phyloP scores from a whole-genome alignment of 2,113 vertebrate species.

The Pomatorhinus ruficollis region DNA sequence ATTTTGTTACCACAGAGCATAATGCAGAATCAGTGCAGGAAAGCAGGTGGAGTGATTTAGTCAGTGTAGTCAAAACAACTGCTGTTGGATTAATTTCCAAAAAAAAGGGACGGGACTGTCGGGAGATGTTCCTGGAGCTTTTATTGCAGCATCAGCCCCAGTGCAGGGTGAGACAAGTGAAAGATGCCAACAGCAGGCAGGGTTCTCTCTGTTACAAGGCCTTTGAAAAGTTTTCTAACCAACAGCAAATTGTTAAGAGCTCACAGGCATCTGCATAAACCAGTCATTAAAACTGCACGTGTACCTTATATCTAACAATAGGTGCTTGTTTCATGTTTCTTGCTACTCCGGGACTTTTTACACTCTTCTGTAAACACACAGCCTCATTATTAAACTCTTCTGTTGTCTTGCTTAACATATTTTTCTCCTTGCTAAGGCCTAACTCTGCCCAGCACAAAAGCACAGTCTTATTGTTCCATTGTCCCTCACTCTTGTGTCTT shows the following conservation, averaged over 20 bases:
- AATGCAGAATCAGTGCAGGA: not conserved
- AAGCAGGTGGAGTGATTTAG: not conserved
- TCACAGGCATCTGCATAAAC: not conserved
- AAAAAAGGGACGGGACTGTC: too few relatives aligned
- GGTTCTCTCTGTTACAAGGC: not conserved
- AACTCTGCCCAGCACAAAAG: not conserved
- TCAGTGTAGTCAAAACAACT: fast-evolving
- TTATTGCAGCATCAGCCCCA: too few relatives aligned
- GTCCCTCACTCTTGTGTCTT: not conserved
- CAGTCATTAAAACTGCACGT: not conserved
- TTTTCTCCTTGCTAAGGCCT: too few relatives aligned
- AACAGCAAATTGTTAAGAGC: too few relatives aligned
- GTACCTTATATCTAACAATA: not conserved
- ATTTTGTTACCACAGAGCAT: not conserved
- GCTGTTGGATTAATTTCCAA: not conserved
- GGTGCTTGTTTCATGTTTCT: not conserved
- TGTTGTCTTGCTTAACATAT: too few relatives aligned
- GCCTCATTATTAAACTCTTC: too few relatives aligned
- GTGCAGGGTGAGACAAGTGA: not conserved
- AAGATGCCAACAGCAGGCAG: too few relatives aligned
- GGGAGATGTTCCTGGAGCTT: not conserved
- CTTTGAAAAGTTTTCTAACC: not conserved
- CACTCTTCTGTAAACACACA: too few relatives aligned
- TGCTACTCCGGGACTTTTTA: not conserved
- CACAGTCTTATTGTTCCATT: not conserved